phyloP scores from a whole-genome alignment of 2,888 invertebrate species.

The Patella depressa region DNA sequence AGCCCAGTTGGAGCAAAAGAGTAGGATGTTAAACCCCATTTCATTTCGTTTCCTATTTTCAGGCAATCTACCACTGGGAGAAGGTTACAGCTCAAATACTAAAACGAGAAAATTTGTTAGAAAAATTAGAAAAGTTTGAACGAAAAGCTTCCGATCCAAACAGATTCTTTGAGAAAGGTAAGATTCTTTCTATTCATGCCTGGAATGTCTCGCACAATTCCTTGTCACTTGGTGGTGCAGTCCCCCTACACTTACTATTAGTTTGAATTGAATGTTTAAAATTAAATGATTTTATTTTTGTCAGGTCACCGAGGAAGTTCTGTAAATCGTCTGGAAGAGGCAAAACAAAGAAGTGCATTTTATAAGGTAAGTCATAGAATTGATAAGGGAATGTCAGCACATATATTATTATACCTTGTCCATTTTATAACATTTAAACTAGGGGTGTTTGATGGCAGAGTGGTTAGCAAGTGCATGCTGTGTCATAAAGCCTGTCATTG shows the following conservation, averaged over 20 bases:
- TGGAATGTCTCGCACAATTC: background rate
- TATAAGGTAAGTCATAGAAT: conserved; percentile 54
- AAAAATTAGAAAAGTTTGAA: conserved; percentile 69
- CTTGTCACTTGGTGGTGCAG: background rate
- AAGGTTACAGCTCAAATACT: conserved; percentile 60
- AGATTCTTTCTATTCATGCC: background rate
- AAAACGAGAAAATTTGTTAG: conserved; percentile 64
- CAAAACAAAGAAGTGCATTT: conserved; percentile 59
- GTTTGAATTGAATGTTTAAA: too few relatives aligned
- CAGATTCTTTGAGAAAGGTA: conserved; percentile 69
- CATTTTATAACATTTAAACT: too few relatives aligned
- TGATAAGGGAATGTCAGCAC: too few relatives aligned
- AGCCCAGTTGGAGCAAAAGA: too few relatives aligned
- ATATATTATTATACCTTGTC: too few relatives aligned
- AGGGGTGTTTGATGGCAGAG: too few relatives aligned
- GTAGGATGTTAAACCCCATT: background rate
- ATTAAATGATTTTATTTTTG: conserved; percentile 5
- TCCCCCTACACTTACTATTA: background rate
- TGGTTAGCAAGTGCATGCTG: too few relatives aligned
- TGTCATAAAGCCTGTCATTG: too few relatives aligned
- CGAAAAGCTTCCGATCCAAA: conserved; percentile 70
- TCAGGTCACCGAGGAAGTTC: conserved; percentile 67
- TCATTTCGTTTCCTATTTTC: conserved; percentile 16
- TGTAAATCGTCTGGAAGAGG: conserved; percentile 65
- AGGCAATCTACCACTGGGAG: conserved; percentile 70